Evolutionary conservation across 1,140 invertebrate species (phyloP).

Genomic region (Penaeus japonicus): DNA sequence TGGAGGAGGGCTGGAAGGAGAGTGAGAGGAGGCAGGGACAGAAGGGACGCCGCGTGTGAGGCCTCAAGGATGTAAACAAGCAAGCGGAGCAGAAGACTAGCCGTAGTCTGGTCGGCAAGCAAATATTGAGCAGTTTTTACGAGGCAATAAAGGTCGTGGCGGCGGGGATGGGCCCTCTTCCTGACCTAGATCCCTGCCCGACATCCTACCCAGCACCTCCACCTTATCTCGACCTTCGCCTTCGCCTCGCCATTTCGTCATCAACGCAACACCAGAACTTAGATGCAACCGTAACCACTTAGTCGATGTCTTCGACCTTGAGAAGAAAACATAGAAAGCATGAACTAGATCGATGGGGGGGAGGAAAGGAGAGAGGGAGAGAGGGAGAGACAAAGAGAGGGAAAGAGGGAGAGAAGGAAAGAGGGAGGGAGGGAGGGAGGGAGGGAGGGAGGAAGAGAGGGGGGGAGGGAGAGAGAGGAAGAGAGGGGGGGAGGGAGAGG

Average conservation of each 20-base stretch:
- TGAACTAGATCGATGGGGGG: too few species aligned
- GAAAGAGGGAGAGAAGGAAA: not conserved
- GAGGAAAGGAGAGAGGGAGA: too few species aligned
- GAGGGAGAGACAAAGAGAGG: not conserved
- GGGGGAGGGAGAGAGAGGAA: not conserved
- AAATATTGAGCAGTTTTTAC: constrained; percentile 43
- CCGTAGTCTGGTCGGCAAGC: constrained; percentile 27
- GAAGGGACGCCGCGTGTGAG: not conserved
- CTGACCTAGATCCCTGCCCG: not conserved
- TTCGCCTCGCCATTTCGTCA: too few species aligned
- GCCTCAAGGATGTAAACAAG: not conserved
- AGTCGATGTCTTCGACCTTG: too few species aligned
- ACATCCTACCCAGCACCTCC: not conserved
- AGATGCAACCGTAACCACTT: too few species aligned
- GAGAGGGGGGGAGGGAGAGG: not conserved
- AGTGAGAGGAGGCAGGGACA: not conserved
- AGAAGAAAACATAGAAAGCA: too few species aligned
- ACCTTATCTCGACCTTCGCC: too few species aligned
- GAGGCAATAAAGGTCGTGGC: constrained; percentile 30
- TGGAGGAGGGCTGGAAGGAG: not conserved
- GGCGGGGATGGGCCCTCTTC: not conserved
- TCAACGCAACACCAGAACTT: not conserved
- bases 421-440: not conserved
- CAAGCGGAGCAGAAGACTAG: constrained; percentile 4
- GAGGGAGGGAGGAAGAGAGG: not conserved